These are phyloP conservation scores for Nasua narica DNA, from an alignment of 2,797 vertebrate species.

Conservation along the genomic window DNA sequence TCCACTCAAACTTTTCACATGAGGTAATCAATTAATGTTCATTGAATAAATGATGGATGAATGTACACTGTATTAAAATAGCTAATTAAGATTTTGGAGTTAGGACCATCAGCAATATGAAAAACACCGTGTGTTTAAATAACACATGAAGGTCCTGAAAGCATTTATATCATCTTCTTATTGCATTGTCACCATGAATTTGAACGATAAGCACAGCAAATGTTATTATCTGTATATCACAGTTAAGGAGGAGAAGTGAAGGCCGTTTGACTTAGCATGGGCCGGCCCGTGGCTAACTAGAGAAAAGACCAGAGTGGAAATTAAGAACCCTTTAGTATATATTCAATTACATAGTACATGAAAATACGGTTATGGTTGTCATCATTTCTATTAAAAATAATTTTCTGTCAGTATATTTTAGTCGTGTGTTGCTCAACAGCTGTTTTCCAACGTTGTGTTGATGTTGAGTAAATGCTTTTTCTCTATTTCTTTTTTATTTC, in stretches of 20 bases:
- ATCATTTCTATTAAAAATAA: neutral
- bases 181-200: neutral
- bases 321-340: neutral
- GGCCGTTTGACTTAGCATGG: neutral
- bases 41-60: neutral
- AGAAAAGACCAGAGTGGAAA: neutral
- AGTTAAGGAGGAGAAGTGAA: neutral
- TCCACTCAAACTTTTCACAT: neutral
- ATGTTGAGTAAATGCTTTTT: neutral
- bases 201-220: neutral
- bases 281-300: neutral
- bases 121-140: neutral
- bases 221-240: too few species aligned
- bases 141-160: neutral
- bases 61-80: neutral
- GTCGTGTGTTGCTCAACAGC: neutral
- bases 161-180: too few species aligned
- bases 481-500: neutral
- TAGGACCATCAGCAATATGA: neutral
- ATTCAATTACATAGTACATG: fast-evolving
- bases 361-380: neutral
- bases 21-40: neutral
- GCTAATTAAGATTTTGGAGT: neutral
- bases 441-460: neutral
- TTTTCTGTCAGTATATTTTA: neutral